Percentiles rank a stretch among this genome's conserved stretches.
Conservation (phyloP, 1,140 invertebrate species). For the Drosophila littoralis region DNA sequence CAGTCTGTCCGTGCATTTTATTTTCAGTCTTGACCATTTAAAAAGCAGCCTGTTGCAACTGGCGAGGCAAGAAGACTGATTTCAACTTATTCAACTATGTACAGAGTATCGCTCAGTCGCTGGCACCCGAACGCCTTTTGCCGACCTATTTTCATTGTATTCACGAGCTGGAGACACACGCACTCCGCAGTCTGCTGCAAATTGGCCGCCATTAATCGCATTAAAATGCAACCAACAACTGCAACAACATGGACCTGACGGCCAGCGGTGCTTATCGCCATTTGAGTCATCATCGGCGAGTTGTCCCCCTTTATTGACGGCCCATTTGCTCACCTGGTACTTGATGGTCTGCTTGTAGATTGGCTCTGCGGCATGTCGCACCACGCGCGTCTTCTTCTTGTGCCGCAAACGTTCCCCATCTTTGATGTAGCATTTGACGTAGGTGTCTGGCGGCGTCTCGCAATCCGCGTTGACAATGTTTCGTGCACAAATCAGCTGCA, state of each 20-base stretch:
- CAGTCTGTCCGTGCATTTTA: too few relatives aligned
- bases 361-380: conserved; percentile 91
- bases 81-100: too few relatives aligned
- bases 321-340: conserved; percentile 87
- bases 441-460: conserved; percentile 90
- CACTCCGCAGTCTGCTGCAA: conserved; percentile 19
- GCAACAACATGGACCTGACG: conserved; percentile 4
- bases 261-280: conserved; percentile 10
- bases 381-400: conserved; percentile 94
- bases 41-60: too few relatives aligned
- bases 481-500: conserved; percentile 84
- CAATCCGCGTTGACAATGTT: conserved; percentile 85
- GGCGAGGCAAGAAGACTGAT: too few relatives aligned
- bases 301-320: conserved; percentile 39
- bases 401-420: conserved; percentile 94
- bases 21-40: too few relatives aligned
- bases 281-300: conserved; percentile 33
- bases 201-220: conserved; percentile 66
- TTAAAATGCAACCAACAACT: conserved; percentile 56
- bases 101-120: too few relatives aligned
- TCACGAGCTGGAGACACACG: background rate
- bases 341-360: conserved; percentile 94
- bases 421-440: conserved; percentile 96
- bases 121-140: background rate
- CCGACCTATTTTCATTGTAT: background rate